These are phyloP conservation scores for Brachystomella parvula DNA, from an alignment of 1,140 invertebrate species.

Conservation along the genomic window DNA sequence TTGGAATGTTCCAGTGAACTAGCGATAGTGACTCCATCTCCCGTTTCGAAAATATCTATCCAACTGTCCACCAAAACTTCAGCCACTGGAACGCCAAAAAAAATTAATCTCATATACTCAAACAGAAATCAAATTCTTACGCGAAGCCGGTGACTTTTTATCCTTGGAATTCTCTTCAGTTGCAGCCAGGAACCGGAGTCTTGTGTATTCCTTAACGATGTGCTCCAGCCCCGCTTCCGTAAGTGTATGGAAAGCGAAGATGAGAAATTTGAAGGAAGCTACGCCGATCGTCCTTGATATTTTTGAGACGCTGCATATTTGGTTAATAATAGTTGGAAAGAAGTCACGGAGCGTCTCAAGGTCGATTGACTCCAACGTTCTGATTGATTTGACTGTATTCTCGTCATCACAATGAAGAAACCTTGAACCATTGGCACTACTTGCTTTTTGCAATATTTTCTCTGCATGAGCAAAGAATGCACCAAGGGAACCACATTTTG, in stretches of 20 bases:
- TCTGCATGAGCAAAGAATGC: conserved; percentile 37
- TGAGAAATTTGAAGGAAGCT: conserved; percentile 33
- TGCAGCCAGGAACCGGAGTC: conserved; percentile 23
- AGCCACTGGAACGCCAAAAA: conserved; percentile 27
- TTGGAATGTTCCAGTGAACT: conserved; percentile 33
- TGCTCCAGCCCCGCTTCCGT: conserved; percentile 27
- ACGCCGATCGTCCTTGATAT: conserved; percentile 29
- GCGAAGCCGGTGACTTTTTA: too few relatives aligned
- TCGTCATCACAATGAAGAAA: conserved; percentile 36
- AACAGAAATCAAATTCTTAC: not conserved
- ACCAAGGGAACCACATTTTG: conserved; percentile 34
- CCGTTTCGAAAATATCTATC: conserved; percentile 38
- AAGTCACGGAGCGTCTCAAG: conserved; percentile 33
- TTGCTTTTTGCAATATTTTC: conserved; percentile 24
- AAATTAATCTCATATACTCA: not conserved
- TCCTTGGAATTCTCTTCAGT: too few relatives aligned
- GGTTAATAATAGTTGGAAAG: conserved; percentile 37
- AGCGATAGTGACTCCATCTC: conserved; percentile 34
- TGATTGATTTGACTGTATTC: conserved; percentile 32
- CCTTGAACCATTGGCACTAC: conserved; percentile 1
- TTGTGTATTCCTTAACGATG: conserved; percentile 33
- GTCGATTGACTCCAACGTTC: conserved; percentile 34
- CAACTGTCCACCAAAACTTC: conserved; percentile 33
- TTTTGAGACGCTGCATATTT: conserved; percentile 30
- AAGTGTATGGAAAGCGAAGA: conserved; percentile 35